Percentiles rank a stretch among this genome's conserved stretches.
These are phyloP conservation scores for Dasysyrphus albostriatus DNA, from an alignment of 2,888 invertebrate genomes.

Conservation along the genomic window DNA sequence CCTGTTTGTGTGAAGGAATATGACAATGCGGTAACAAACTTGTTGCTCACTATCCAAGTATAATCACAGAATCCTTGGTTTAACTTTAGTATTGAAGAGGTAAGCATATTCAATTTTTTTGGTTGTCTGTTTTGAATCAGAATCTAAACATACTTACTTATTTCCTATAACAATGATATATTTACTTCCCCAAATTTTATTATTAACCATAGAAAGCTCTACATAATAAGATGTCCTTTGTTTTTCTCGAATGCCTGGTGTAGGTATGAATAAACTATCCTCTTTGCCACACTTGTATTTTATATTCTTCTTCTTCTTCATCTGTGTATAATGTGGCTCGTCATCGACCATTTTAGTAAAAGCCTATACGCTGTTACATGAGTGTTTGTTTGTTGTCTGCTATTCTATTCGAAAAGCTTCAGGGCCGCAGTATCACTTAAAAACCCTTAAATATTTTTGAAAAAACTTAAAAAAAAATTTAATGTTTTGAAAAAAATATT, in stretches of 20 bases:
- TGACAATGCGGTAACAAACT: slow-evolving; percentile 13
- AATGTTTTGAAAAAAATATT: no score
- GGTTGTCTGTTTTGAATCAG: neutral
- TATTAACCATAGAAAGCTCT: slow-evolving; percentile 12
- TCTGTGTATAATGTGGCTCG: slow-evolving; percentile 14
- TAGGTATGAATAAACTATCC: slow-evolving; percentile 30
- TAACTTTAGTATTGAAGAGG: neutral
- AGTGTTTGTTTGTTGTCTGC: slow-evolving; percentile 45
- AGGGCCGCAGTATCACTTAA: neutral
- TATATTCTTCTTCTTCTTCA: slow-evolving; percentile 49
- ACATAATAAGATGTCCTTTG: slow-evolving; percentile 25
- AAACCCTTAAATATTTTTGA: no score
- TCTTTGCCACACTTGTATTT: slow-evolving; percentile 62
- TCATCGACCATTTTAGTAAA: slow-evolving; percentile 36
- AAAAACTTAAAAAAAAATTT: no score
- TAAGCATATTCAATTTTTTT: neutral
- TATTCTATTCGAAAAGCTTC: slow-evolving; percentile 25
- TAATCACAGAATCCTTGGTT: neutral
- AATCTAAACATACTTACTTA: slow-evolving; percentile 7
- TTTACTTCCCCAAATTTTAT: slow-evolving; percentile 21
- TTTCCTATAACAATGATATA: neutral
- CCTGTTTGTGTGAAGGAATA: neutral
- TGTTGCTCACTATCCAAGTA: slow-evolving; percentile 5
- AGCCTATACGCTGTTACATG: slow-evolving; percentile 46
- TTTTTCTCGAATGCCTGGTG: neutral